Conservation (phyloP, 2,113 vertebrate species). For the Prunella himalayana region DNA sequence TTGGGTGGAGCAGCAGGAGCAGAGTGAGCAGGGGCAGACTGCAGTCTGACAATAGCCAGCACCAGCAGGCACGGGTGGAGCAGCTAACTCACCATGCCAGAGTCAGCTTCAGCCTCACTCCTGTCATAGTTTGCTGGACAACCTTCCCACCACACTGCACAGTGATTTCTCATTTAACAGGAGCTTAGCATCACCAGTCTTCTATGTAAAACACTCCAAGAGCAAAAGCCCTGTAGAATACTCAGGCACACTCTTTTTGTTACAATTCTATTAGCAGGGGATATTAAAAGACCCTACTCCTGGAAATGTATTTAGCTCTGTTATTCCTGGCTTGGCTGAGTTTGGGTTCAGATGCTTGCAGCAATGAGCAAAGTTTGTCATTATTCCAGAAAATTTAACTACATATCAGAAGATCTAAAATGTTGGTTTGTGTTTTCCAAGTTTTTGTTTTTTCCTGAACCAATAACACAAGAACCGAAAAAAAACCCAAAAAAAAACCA, state of each 20-base stretch:
- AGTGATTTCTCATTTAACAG: background rate
- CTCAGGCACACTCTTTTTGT: background rate
- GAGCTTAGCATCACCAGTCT: background rate
- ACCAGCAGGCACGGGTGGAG: background rate
- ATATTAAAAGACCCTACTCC: background rate
- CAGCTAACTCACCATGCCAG: fast-evolving
- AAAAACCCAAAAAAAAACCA: no score
- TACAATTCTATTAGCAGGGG: background rate
- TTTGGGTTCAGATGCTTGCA: background rate
- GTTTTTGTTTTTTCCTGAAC: background rate
- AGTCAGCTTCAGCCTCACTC: background rate
- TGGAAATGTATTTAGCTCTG: background rate
- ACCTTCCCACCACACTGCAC: background rate
- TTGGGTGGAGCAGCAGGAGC: background rate
- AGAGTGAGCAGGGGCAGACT: fast-evolving
- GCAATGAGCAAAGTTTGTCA: background rate
- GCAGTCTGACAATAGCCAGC: background rate
- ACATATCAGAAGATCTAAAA: background rate
- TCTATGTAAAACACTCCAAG: background rate
- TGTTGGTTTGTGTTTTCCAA: background rate
- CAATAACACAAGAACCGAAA: background rate
- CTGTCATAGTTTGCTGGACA: background rate
- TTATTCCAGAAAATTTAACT: background rate
- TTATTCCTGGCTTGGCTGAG: background rate
- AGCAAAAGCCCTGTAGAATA: background rate